These are phyloP conservation scores for Aphis gossypii DNA, from an alignment of 1,140 invertebrate genomes.

Conservation along the genomic window DNA sequence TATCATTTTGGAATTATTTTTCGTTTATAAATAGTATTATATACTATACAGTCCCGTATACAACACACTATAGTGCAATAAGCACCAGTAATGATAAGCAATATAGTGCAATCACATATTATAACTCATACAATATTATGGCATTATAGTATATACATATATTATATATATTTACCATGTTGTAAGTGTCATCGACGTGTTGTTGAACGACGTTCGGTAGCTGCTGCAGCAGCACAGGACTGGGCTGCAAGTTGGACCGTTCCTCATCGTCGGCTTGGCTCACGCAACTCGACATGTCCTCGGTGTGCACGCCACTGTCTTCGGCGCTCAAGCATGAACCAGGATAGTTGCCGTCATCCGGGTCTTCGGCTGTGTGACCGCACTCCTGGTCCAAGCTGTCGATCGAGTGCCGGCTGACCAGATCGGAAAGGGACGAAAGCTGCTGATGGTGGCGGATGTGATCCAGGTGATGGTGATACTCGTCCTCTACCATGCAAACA, in stretches of 20 bases:
- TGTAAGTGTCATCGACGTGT: conserved; percentile 33
- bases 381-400: conserved; percentile 47
- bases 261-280: conserved; percentile 73
- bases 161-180: conserved; percentile 16
- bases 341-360: conserved; percentile 66
- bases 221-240: conserved; percentile 59
- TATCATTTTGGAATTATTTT: no score
- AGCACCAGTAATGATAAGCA: no score
- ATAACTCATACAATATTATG: no score
- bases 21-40: no score
- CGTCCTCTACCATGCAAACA: not conserved
- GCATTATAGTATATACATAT: no score
- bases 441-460: not conserved
- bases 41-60: no score
- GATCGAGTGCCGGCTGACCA: conserved; percentile 43
- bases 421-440: conserved; percentile 37
- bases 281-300: conserved; percentile 78
- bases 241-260: conserved; percentile 53
- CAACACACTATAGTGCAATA: no score
- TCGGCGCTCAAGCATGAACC: conserved; percentile 68
- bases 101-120: no score
- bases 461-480: not conserved
- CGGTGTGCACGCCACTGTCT: conserved; percentile 82
- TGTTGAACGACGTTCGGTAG: not conserved
- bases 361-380: not conserved